Percentiles rank a stretch among this genome's conserved stretches.
Evolutionary conservation across 2,797 vertebrate genomes (phyloP).

Genomic region (Alfaro cultratus): DNA sequence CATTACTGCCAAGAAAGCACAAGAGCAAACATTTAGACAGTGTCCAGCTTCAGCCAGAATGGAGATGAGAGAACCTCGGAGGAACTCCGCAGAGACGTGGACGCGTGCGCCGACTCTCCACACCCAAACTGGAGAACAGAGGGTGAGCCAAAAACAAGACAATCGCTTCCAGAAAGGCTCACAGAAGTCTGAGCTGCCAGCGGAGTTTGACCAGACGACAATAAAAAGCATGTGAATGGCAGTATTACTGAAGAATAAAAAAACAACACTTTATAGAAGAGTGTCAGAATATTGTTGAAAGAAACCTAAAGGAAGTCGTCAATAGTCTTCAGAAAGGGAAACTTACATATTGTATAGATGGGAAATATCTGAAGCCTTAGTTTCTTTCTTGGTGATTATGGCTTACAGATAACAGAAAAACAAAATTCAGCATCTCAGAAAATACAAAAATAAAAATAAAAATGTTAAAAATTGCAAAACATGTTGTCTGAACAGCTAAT

Average conservation of each 20-base stretch:
- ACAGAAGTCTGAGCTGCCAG: not conserved
- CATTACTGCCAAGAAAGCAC: conserved; percentile 2
- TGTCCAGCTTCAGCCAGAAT: not conserved
- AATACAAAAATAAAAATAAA: not conserved
- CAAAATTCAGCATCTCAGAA: not conserved
- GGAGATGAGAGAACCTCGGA: not conserved
- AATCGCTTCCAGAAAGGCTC: conserved; percentile 1
- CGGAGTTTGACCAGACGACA: not conserved
- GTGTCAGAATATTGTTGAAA: not conserved
- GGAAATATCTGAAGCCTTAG: not conserved
- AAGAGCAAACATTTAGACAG: not conserved
- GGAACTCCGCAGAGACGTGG: not conserved
- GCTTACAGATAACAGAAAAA: not conserved
- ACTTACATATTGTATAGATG: not conserved
- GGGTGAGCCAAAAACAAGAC: conserved; percentile 1
- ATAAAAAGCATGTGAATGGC: not conserved
- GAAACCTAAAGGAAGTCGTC: not conserved
- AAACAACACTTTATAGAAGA: not conserved
- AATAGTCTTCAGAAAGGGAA: not conserved
- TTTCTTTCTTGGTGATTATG: not conserved
- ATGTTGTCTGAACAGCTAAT: not conserved
- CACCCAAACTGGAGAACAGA: not conserved
- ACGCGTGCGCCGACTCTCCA: not conserved
- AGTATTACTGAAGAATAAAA: not conserved
- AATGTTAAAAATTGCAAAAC: not conserved